Conservation (phyloP, 2,888 invertebrate species). For the Chrysotoxum bicinctum region DNA sequence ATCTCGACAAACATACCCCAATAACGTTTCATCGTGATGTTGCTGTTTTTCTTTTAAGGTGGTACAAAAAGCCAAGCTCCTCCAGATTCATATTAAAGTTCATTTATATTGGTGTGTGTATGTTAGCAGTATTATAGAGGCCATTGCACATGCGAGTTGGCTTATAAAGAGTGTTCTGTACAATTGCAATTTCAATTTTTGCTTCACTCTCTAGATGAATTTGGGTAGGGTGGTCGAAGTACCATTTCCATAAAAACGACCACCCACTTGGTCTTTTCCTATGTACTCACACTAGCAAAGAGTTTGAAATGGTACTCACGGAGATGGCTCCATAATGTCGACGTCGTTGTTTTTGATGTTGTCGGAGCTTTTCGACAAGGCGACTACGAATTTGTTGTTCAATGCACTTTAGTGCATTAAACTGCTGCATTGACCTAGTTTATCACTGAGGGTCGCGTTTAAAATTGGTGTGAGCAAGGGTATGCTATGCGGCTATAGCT, state of each 20-base stretch:
- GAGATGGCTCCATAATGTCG: constrained; percentile 52
- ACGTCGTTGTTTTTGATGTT: constrained; percentile 34
- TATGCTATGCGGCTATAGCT: neutral
- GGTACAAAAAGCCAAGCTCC: constrained; percentile 25
- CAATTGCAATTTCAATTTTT: constrained; percentile 44
- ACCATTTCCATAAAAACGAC: neutral
- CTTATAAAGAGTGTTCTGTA: neutral
- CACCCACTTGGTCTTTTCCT: neutral
- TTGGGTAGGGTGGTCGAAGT: constrained; percentile 17
- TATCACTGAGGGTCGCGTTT: constrained; percentile 76
- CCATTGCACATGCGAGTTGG: constrained; percentile 67
- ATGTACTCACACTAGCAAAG: neutral
- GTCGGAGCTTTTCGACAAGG: constrained; percentile 54
- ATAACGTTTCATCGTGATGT: constrained; percentile 16
- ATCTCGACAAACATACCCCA: constrained; percentile 12
- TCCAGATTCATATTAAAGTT: constrained; percentile 46
- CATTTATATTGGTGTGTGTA: neutral
- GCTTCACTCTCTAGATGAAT: constrained; percentile 46
- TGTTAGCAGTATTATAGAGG: constrained; percentile 53
- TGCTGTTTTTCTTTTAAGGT: neutral
- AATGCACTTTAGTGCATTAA: constrained; percentile 75
- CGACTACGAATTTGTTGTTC: constrained; percentile 42
- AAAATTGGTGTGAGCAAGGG: constrained; percentile 26
- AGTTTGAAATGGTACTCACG: constrained; percentile 33
- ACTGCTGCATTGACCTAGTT: constrained; percentile 79